Percentiles rank a stretch among this genome's conserved stretches.
These are phyloP conservation scores for Sebastiscus albofasciatus DNA, from an alignment of 2,797 vertebrate genomes.

Conservation along the genomic window DNA sequence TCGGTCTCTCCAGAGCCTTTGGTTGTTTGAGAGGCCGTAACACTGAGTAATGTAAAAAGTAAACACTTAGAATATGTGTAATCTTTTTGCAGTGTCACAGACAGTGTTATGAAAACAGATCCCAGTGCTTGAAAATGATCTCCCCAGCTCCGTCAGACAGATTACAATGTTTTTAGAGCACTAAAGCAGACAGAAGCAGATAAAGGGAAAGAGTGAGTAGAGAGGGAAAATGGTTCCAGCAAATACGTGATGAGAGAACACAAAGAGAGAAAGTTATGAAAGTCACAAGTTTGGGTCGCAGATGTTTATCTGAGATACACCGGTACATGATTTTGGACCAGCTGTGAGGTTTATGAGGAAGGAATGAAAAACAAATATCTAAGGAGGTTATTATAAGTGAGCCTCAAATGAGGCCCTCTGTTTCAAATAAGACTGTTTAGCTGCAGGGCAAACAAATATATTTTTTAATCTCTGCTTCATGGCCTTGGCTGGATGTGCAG, in stretches of 20 bases:
- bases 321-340: conserved; percentile 20
- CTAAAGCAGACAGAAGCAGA: conserved; percentile 1
- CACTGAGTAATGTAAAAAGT: not conserved
- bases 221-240: not conserved
- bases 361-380: conserved; percentile 44
- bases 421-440: conserved; percentile 41
- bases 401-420: not conserved
- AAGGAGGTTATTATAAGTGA: not conserved
- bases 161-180: not conserved
- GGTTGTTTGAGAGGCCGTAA: too few relatives aligned
- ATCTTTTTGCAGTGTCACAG: not conserved
- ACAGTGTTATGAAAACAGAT: conserved; percentile 13
- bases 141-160: conserved; percentile 17
- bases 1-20: too few relatives aligned
- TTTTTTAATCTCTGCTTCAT: not conserved
- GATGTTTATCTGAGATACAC: conserved; percentile 41
- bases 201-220: not conserved
- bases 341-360: conserved; percentile 21
- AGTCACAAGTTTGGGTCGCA: conserved; percentile 43
- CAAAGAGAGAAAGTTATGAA: conserved; percentile 10
- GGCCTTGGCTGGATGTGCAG: not conserved
- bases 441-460: not conserved
- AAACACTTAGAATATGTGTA: conserved; percentile 10
- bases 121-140: conserved; percentile 5
- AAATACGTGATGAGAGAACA: not conserved